A percentile compares a stretch with the other conserved stretches of the same genome.
These are phyloP conservation scores for Tretioscincus oriximinensis DNA, from an alignment of 2,113 vertebrate species.

Conservation along the genomic window DNA sequence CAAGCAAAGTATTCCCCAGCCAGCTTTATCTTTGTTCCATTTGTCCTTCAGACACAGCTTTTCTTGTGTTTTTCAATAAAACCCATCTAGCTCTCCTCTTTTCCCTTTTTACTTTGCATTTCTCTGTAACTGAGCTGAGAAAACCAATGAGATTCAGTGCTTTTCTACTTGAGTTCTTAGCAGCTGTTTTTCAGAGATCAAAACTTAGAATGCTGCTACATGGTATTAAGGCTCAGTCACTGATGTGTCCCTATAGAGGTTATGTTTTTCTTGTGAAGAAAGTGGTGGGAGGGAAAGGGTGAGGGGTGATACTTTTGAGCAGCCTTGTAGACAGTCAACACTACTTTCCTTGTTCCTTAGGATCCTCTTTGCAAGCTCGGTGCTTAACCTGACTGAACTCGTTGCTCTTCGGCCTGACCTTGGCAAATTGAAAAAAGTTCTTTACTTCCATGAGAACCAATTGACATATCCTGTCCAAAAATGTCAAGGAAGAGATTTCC, in stretches of 20 bases:
- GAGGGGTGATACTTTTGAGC: conserved; percentile 73
- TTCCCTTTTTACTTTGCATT: conserved; percentile 60
- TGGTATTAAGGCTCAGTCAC: conserved; percentile 76
- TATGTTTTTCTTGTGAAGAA: conserved; percentile 70
- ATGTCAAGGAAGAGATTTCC: conserved; percentile 91
- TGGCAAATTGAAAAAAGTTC: conserved; percentile 86
- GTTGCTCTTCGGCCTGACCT: conserved; percentile 89
- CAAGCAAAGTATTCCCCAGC: conserved; percentile 75
- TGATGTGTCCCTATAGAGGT: conserved; percentile 83
- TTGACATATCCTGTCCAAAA: conserved; percentile 91
- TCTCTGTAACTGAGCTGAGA: conserved; percentile 70
- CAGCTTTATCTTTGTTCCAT: conserved; percentile 80
- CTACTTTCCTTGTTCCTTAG: conserved; percentile 82
- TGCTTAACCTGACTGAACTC: conserved; percentile 91
- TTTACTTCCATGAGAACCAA: conserved; percentile 98
- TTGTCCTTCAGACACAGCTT: conserved; percentile 76
- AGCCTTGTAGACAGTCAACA: conserved; percentile 67
- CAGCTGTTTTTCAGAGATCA: conserved; percentile 83
- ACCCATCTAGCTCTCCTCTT: conserved; percentile 64
- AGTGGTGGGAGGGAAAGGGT: conserved; percentile 56
- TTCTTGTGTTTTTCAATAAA: conserved; percentile 78
- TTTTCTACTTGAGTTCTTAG: conserved; percentile 78
- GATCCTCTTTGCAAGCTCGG: conserved; percentile 90
- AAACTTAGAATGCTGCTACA: conserved; percentile 76
- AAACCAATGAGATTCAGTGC: conserved; percentile 77